phyloP scores from a whole-genome alignment of 2,888 invertebrate species.

The Melikaiella ostensackeni region DNA sequence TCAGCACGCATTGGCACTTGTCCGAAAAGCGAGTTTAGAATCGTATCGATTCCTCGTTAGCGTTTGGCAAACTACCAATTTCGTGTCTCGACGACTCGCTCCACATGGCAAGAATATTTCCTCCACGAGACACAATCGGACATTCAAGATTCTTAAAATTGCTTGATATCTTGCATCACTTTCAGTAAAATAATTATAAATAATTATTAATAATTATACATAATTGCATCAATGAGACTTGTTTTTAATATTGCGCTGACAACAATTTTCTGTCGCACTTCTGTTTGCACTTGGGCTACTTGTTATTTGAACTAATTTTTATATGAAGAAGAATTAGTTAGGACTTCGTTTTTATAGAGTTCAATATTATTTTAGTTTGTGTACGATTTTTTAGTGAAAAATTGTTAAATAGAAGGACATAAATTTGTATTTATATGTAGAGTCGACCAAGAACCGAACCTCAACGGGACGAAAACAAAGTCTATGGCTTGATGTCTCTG shows the following conservation, averaged over 20 bases:
- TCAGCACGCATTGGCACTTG: conserved; percentile 35
- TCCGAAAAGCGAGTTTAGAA: conserved; percentile 26
- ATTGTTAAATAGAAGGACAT: background rate
- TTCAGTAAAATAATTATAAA: background rate
- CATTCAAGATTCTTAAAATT: background rate
- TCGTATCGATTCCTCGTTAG: conserved; percentile 30
- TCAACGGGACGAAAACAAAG: too few species aligned
- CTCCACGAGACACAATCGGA: background rate
- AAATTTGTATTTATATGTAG: background rate
- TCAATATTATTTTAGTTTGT: background rate
- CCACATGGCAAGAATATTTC: conserved; percentile 19
- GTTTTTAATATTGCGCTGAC: background rate
- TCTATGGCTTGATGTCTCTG: too few species aligned
- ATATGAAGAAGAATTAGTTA: background rate
- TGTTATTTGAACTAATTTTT: background rate
- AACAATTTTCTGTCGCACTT: background rate
- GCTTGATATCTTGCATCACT: background rate
- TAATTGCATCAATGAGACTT: background rate
- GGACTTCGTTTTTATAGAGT: background rate
- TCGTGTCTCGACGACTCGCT: conserved; percentile 6
- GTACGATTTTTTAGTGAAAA: background rate
- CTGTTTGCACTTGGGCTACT: background rate
- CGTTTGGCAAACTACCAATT: conserved; percentile 21
- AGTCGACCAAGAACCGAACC: too few species aligned
- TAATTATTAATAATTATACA: background rate